Conservation (phyloP, 2,113 vertebrate species). For the Siniperca chuatsi region DNA sequence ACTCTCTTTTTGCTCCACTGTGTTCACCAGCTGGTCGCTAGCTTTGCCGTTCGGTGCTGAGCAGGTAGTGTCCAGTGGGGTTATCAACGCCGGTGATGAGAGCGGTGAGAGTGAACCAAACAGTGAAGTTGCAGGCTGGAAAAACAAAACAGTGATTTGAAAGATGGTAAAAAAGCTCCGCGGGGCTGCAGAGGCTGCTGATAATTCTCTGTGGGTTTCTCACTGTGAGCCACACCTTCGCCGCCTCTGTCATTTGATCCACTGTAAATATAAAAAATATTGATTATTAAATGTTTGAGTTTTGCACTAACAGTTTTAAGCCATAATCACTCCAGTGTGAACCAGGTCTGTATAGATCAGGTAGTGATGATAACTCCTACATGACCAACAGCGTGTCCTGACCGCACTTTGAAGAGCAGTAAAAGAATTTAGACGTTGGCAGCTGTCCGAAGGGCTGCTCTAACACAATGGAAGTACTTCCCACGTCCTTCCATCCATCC, state of each 20-base stretch:
- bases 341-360: too few relatives aligned
- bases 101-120: neutral
- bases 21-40: too few relatives aligned
- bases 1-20: neutral
- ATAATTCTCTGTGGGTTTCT: neutral
- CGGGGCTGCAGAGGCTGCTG: neutral
- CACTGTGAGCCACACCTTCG: neutral
- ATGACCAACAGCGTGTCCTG: neutral
- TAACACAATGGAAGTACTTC: neutral
- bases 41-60: neutral
- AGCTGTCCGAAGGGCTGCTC: neutral
- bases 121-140: neutral
- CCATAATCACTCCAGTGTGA: too few relatives aligned
- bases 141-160: too few relatives aligned
- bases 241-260: neutral
- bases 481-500: neutral
- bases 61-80: neutral
- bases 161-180: neutral
- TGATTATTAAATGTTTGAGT: neutral
- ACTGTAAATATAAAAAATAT: neutral
- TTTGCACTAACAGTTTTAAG: neutral
- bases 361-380: neutral
- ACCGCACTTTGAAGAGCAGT: neutral
- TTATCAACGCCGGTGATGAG: neutral
- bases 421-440: neutral